A percentile compares a stretch with the other conserved stretches of the same genome.
Evolutionary conservation across 64 coral and sea anemone species (phyloP).

Genomic region (Dendrophyllia cribrosa): DNA sequence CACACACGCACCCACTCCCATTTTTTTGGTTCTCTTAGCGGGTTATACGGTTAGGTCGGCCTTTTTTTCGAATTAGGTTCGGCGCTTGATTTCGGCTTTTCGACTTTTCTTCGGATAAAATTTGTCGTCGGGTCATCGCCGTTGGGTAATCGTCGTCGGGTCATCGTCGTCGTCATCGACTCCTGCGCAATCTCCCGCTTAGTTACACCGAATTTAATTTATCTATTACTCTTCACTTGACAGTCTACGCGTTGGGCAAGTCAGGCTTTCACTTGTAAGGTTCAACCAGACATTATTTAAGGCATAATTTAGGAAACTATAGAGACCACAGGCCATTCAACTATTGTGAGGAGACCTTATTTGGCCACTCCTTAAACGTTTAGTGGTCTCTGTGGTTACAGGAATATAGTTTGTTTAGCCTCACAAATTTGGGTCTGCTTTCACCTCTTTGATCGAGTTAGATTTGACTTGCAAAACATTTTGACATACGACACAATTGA

Average conservation of each 20-base stretch:
- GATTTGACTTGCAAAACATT: background rate
- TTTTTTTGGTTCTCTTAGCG: background rate
- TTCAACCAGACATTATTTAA: background rate
- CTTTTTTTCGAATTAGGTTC: background rate
- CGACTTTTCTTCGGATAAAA: background rate
- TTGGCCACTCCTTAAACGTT: conserved; percentile 4
- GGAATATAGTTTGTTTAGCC: background rate
- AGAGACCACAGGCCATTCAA: conserved; percentile 2
- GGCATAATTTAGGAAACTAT: background rate
- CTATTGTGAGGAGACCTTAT: background rate
- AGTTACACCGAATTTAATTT: background rate
- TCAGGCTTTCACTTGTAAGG: conserved; percentile 4
- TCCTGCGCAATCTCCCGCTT: background rate
- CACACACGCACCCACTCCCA: too few species aligned
- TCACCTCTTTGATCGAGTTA: background rate
- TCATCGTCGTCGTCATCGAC: too few species aligned
- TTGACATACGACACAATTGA: background rate
- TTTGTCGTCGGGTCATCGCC: background rate
- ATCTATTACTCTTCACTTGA: conserved; percentile 9
- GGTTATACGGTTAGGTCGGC: background rate
- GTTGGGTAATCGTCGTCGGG: too few species aligned
- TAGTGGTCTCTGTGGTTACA: background rate
- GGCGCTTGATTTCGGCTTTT: background rate
- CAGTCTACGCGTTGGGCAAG: background rate
- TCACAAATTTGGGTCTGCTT: background rate